Evolutionary conservation across 2,888 invertebrate species (phyloP).

Genomic region (Lochmaea capreae): DNA sequence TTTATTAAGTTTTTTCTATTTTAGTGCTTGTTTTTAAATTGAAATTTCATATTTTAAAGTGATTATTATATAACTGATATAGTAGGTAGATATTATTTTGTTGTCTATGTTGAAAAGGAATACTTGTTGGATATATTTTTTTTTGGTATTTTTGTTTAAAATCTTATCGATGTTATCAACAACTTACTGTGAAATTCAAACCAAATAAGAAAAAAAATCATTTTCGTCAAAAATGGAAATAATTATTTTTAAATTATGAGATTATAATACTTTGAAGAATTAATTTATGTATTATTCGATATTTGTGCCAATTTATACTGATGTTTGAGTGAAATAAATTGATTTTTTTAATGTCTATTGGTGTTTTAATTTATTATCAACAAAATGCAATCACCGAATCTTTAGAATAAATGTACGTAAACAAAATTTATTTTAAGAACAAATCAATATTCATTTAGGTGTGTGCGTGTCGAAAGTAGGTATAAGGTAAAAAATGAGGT

Average conservation of each 20-base stretch:
- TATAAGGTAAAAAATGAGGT: no score
- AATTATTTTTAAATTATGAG: slow-evolving; percentile 40
- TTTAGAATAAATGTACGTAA: not conserved
- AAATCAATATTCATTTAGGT: slow-evolving; percentile 11
- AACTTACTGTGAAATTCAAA: slow-evolving; percentile 42
- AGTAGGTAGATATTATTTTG: slow-evolving; percentile 41
- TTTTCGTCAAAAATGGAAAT: slow-evolving; percentile 32
- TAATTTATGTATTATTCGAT: slow-evolving; percentile 49
- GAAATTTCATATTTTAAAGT: slow-evolving; percentile 44
- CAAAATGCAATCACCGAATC: slow-evolving; percentile 47
- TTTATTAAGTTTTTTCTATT: slow-evolving; percentile 47
- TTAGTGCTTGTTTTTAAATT: slow-evolving; percentile 45
- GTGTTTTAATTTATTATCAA: slow-evolving; percentile 41
- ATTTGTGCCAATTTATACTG: slow-evolving; percentile 57
- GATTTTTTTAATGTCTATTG: slow-evolving; percentile 43
- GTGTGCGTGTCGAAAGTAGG: no score
- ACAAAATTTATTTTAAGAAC: no score
- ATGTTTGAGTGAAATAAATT: slow-evolving; percentile 55
- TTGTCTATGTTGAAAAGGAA: slow-evolving; percentile 44
- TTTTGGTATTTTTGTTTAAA: slow-evolving; percentile 41
- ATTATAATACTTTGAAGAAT: slow-evolving; percentile 42
- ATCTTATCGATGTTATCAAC: slow-evolving; percentile 36
- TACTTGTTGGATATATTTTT: slow-evolving; percentile 42
- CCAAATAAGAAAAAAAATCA: slow-evolving; percentile 40
- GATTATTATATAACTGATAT: slow-evolving; percentile 45